Percentiles rank a stretch among this genome's conserved stretches.
Conservation (phyloP, 2,797 vertebrate species). For the Rhinella marina region DNA sequence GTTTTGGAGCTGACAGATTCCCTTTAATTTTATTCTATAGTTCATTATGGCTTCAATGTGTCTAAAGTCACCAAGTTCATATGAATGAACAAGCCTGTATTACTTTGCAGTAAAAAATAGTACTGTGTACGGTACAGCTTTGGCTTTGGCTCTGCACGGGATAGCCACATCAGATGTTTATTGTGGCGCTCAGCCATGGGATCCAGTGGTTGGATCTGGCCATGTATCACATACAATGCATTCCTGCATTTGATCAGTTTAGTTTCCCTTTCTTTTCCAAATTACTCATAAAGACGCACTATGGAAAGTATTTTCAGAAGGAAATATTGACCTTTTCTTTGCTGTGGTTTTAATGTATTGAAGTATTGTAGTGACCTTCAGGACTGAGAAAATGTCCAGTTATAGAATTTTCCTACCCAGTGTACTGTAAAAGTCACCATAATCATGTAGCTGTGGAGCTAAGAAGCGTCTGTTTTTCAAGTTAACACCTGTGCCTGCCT, state of each 20-base stretch:
- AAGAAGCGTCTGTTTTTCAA: conserved; percentile 19
- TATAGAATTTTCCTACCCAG: neutral
- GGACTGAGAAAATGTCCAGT: neutral
- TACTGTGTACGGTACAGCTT: neutral
- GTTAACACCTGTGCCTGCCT: conserved; percentile 10
- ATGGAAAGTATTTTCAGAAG: conserved; percentile 26
- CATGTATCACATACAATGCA: neutral
- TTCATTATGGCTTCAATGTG: too few relatives aligned
- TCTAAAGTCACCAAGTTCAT: too few relatives aligned
- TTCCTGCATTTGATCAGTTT: neutral
- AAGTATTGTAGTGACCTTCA: conserved; percentile 42
- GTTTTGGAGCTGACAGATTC: too few relatives aligned
- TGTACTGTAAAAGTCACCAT: conserved; percentile 10
- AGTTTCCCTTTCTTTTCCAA: neutral
- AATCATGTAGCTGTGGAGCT: neutral
- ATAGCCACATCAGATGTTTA: neutral
- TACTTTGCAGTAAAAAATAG: neutral
- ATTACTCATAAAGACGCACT: neutral
- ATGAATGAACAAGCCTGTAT: too few relatives aligned
- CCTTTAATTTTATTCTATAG: too few relatives aligned
- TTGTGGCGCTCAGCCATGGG: neutral
- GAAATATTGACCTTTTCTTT: conserved; percentile 19
- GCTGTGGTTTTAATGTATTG: neutral
- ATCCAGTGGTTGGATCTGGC: neutral
- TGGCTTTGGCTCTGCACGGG: neutral